Percentiles rank a stretch among this genome's conserved stretches.
These are phyloP conservation scores for Calypte anna DNA, from an alignment of 2,113 vertebrate species.

Conservation along the genomic window DNA sequence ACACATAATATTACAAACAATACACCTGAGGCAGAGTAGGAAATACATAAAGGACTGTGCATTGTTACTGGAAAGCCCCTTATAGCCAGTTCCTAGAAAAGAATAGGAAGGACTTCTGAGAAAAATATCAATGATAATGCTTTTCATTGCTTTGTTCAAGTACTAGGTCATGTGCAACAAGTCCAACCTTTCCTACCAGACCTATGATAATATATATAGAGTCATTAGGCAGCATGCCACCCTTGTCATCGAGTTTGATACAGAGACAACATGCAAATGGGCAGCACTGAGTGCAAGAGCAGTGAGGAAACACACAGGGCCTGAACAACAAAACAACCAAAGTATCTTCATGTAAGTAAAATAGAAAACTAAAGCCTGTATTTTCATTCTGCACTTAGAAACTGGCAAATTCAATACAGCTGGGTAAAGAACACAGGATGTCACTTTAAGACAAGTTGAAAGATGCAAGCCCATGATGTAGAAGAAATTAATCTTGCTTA, in stretches of 20 bases:
- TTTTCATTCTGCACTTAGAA: not conserved
- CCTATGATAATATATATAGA: not conserved
- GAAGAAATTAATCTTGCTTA: not conserved
- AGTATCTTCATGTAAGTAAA: not conserved
- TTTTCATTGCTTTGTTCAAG: not conserved
- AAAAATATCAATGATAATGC: not conserved
- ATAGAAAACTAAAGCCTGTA: not conserved
- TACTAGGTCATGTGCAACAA: not conserved
- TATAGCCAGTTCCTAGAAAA: not conserved
- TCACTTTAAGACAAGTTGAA: not conserved
- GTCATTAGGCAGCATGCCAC: not conserved
- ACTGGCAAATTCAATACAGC: not conserved
- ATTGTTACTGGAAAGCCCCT: not conserved
- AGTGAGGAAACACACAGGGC: not conserved
- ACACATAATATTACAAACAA: not conserved
- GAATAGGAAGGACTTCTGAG: not conserved
- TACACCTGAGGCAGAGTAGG: not conserved
- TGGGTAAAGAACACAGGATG: not conserved
- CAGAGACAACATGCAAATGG: not conserved
- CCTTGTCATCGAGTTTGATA: not conserved
- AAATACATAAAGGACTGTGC: not conserved
- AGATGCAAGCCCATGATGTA: not conserved
- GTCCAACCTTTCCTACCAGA: not conserved
- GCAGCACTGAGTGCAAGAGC: not conserved
- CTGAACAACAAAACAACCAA: not conserved